Conservation (phyloP, 2,888 invertebrate genomes). For the Epirrhoe alternata region DNA sequence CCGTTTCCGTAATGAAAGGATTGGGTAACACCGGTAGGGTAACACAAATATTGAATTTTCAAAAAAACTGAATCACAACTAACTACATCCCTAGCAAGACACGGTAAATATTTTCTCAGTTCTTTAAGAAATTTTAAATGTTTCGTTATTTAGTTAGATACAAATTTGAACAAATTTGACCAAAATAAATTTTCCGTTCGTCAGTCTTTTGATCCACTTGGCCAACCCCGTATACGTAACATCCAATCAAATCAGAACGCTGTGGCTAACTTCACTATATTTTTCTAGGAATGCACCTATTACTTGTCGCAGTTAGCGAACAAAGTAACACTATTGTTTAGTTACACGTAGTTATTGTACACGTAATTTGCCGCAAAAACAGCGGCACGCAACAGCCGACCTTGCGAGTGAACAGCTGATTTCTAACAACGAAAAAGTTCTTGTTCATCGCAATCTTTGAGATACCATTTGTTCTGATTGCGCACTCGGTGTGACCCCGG, state of each 20-base stretch:
- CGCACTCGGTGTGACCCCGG: constrained; percentile 43
- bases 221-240: not conserved
- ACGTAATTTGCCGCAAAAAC: constrained; percentile 48
- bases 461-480: constrained; percentile 58
- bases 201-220: too few relatives aligned
- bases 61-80: not conserved
- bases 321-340: constrained; percentile 37
- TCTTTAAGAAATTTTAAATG: too few relatives aligned
- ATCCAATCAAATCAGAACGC: not conserved
- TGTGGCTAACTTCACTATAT: constrained; percentile 13
- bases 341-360: constrained; percentile 50
- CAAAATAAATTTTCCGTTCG: too few relatives aligned
- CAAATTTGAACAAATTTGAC: too few relatives aligned
- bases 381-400: constrained; percentile 53
- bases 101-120: not conserved
- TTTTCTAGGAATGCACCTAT: constrained; percentile 23
- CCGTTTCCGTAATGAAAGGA: not conserved
- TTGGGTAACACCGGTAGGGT: not conserved
- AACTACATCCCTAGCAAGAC: too few relatives aligned
- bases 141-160: too few relatives aligned
- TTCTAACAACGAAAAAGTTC: constrained; percentile 56
- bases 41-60: not conserved
- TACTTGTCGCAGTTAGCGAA: constrained; percentile 32
- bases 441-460: constrained; percentile 35
- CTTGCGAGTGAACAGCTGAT: constrained; percentile 61